Evolutionary conservation across 2,888 invertebrate genomes (phyloP).

Genomic region (Bursaphelenchus okinawaensis): DNA sequence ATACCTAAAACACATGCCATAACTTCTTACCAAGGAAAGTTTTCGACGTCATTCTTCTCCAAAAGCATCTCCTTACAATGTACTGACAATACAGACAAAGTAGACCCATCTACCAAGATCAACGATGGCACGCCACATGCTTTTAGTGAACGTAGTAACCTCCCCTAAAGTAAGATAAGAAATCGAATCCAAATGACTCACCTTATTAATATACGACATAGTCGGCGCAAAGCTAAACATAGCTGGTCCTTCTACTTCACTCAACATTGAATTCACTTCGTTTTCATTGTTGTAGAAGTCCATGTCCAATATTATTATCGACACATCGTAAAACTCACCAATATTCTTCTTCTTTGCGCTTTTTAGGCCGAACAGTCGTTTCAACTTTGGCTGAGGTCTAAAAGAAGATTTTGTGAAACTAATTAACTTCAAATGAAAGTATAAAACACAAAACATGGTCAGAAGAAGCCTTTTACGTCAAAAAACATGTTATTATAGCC

Average conservation of each 20-base stretch:
- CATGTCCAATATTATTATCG: conserved; percentile 31
- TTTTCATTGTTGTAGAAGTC: conserved; percentile 12
- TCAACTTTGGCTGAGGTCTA: conserved; percentile 41
- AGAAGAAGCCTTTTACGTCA: too few relatives aligned
- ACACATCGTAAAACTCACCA: conserved; percentile 2
- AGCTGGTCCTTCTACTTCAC: conserved; percentile 15
- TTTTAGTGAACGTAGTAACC: conserved; percentile 30
- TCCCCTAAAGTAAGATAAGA: conserved; percentile 23
- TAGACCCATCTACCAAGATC: conserved; percentile 31
- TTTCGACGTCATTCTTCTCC: background rate
- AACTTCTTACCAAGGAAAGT: background rate
- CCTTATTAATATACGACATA: conserved; percentile 24
- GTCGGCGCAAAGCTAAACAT: conserved; percentile 23
- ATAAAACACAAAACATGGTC: too few relatives aligned
- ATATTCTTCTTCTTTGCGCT: conserved; percentile 23
- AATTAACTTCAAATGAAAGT: too few relatives aligned
- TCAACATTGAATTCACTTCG: conserved; percentile 11
- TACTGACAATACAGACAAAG: conserved; percentile 22
- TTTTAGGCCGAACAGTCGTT: conserved; percentile 37
- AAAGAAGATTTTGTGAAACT: conserved; percentile 12
- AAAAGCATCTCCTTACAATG: background rate
- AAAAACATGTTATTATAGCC: background rate
- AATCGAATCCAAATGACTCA: too few relatives aligned
- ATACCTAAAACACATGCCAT: background rate
- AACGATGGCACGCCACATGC: conserved; percentile 33